Evolutionary conservation across 2,113 vertebrate species (phyloP).

Genomic region (Nannobrachium achirus): DNA sequence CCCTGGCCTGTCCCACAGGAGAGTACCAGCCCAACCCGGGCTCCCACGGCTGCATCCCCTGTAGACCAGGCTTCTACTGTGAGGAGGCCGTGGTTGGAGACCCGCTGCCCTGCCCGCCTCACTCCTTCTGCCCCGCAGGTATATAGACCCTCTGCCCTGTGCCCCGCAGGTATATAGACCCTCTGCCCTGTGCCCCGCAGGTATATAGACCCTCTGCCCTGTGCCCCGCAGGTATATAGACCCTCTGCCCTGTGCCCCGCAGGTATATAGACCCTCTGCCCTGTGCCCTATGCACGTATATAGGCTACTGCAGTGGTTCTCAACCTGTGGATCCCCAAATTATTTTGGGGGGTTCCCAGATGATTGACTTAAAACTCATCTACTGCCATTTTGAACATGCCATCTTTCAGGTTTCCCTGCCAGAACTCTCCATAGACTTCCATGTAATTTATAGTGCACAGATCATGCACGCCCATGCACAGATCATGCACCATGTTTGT

Average conservation of each 20-base stretch:
- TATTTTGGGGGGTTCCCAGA: too few relatives aligned
- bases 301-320: too few relatives aligned
- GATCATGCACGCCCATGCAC: too few relatives aligned
- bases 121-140: conserved; percentile 90
- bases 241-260: conserved; percentile 84
- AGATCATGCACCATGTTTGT: too few relatives aligned
- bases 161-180: conserved; percentile 24
- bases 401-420: too few relatives aligned
- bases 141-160: conserved; percentile 4
- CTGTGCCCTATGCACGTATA: not conserved
- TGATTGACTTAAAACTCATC: too few relatives aligned
- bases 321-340: too few relatives aligned
- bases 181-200: conserved; percentile 81
- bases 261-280: conserved; percentile 70
- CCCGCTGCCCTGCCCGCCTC: conserved; percentile 82
- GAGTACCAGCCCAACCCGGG: conserved; percentile 86
- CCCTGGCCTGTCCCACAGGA: conserved; percentile 82
- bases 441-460: too few relatives aligned
- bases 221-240: conserved; percentile 84
- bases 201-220: conserved; percentile 85
- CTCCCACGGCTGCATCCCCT: conserved; percentile 82
- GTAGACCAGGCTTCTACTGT: conserved; percentile 89
- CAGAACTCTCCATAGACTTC: too few relatives aligned
- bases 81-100: conserved; percentile 80
- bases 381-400: too few relatives aligned